Percentiles rank a stretch among this genome's conserved stretches.
Conservation (phyloP, 1,140 invertebrate species). For the Aphis gossypii region DNA sequence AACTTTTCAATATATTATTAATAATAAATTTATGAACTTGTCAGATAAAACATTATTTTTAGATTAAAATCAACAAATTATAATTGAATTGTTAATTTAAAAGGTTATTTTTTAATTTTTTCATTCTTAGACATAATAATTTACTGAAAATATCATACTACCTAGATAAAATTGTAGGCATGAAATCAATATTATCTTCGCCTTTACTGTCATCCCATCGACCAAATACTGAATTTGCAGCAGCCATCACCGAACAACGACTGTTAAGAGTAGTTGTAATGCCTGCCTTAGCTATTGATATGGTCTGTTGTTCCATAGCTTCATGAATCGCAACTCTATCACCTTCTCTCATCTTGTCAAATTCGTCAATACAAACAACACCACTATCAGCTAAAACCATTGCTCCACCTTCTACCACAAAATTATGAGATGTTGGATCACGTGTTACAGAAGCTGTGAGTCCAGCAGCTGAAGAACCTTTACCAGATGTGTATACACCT, state of each 20-base stretch:
- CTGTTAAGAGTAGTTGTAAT: conserved; percentile 99
- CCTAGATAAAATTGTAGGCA: conserved; percentile 98
- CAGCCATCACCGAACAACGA: conserved; percentile 96
- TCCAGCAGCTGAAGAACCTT: conserved; percentile 98
- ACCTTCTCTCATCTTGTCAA: conserved; percentile 99
- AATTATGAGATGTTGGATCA: conserved; percentile 94
- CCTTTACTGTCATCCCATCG: conserved; percentile 98
- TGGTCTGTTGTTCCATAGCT: conserved; percentile 99
- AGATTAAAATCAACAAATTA: too few relatives aligned
- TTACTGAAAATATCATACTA: not conserved
- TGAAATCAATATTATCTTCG: conserved; percentile 99
- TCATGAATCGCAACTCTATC: conserved; percentile 99
- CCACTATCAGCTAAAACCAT: conserved; percentile 99
- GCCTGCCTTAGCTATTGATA: conserved; percentile 99
- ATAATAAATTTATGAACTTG: too few relatives aligned
- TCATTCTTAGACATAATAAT: not conserved
- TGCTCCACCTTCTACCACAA: conserved; percentile 99
- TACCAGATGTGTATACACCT: conserved; percentile 97
- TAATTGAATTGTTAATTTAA: too few relatives aligned
- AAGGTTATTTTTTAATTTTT: too few relatives aligned
- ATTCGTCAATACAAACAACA: conserved; percentile 99
- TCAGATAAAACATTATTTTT: too few relatives aligned
- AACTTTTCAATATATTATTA: too few relatives aligned
- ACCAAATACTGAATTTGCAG: conserved; percentile 98
- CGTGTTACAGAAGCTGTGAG: conserved; percentile 96